Evolutionary conservation across 2,888 invertebrate genomes (phyloP).

Genomic region (Abscondita cerata): DNA sequence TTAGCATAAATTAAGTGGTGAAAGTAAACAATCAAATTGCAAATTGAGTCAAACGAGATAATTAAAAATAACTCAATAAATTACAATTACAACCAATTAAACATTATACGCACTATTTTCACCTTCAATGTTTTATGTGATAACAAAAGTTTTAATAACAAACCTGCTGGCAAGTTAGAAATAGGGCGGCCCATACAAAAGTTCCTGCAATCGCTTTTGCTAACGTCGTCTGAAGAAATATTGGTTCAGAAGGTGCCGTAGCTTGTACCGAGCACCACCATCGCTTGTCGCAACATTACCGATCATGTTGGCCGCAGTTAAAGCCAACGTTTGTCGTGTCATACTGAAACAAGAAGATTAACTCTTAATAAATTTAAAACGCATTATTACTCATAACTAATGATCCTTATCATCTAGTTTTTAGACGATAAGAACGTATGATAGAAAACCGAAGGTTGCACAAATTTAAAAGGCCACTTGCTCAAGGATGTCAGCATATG

Average conservation of each 20-base stretch:
- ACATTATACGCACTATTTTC: no score
- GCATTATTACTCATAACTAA: no score
- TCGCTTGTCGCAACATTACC: conserved; percentile 34
- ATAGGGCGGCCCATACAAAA: conserved; percentile 93
- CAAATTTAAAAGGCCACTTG: conserved; percentile 27
- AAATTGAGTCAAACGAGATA: no score
- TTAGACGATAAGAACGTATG: no score
- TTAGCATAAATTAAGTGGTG: no score
- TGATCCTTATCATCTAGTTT: no score
- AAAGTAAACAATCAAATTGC: no score
- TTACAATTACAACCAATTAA: no score
- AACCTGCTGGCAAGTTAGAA: conserved; percentile 98
- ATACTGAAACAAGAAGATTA: conserved; percentile 22
- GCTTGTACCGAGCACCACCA: conserved; percentile 15
- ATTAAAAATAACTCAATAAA: no score
- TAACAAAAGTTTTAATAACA: not conserved
- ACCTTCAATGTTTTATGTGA: not conserved
- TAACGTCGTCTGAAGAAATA: conserved; percentile 92
- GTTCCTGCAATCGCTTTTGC: conserved; percentile 96
- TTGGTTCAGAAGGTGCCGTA: conserved; percentile 59
- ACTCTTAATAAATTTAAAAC: no score
- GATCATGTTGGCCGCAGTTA: conserved; percentile 55
- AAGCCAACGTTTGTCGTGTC: conserved; percentile 42
- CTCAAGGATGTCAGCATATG: conserved; percentile 31
- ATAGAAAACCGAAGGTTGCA: conserved; percentile 12